Percentiles rank a stretch among this genome's conserved stretches.
Evolutionary conservation across 2,113 vertebrate genomes (phyloP).

Genomic region (Semnornis frantzii): DNA sequence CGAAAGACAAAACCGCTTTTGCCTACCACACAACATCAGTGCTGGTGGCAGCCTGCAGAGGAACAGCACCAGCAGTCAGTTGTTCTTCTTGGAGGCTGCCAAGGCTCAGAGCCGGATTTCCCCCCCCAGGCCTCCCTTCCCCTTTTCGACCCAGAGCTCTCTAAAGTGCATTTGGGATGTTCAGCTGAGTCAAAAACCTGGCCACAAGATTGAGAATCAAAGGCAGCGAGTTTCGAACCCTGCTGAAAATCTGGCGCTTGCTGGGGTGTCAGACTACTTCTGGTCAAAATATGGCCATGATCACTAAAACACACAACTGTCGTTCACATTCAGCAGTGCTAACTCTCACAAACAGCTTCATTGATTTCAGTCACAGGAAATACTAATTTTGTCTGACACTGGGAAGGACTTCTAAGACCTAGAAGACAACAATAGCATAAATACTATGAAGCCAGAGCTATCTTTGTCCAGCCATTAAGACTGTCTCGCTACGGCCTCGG

Average conservation of each 20-base stretch:
- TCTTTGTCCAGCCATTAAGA: neutral
- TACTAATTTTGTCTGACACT: neutral
- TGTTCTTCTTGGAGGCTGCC: neutral
- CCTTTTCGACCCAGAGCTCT: neutral
- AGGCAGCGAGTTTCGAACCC: neutral
- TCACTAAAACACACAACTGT: neutral
- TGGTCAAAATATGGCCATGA: neutral
- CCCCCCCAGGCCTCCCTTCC: neutral
- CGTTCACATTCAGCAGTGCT: neutral
- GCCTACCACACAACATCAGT: accelerated
- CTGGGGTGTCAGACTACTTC: neutral
- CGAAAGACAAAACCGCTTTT: neutral
- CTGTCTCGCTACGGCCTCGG: neutral
- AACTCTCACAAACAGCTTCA: neutral
- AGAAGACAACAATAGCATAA: neutral
- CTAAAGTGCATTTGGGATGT: neutral
- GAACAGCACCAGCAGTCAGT: neutral
- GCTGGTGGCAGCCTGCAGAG: neutral
- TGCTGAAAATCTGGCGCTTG: neutral
- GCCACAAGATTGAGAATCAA: slow-evolving; percentile 34
- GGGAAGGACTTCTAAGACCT: slow-evolving; percentile 9
- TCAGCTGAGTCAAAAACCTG: neutral
- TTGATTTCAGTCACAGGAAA: neutral
- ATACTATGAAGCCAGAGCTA: neutral
- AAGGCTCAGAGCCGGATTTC: neutral